Evolutionary conservation across 2,113 vertebrate genomes (phyloP).

Genomic region (Notechis scutatus): DNA sequence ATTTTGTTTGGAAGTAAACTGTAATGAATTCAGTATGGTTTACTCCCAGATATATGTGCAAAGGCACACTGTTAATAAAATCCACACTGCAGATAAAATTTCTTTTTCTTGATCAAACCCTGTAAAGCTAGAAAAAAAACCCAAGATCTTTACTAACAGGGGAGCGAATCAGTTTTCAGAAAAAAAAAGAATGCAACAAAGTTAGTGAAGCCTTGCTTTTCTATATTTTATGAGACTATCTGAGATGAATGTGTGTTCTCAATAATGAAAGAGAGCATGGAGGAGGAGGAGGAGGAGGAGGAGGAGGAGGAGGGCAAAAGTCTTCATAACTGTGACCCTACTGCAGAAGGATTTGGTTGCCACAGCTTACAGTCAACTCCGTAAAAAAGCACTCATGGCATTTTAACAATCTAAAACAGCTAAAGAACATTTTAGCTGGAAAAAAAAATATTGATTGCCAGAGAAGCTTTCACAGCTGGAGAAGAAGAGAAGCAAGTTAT

Average conservation of each 20-base stretch:
- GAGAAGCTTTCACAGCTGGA: neutral
- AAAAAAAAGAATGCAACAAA: neutral
- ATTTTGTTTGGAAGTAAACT: neutral
- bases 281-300: neutral
- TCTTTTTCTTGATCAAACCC: neutral
- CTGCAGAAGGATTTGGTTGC: neutral
- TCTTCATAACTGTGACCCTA: neutral
- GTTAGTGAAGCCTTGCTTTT: neutral
- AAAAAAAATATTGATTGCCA: slow-evolving; percentile 12
- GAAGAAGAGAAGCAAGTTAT: slow-evolving; percentile 18
- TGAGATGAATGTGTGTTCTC: neutral
- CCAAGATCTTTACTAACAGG: neutral
- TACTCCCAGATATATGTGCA: neutral
- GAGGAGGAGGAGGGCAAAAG: neutral
- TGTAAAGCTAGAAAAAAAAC: neutral
- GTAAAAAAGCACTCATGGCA: neutral
- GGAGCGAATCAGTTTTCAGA: neutral
- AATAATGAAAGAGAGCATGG: neutral
- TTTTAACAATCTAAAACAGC: neutral
- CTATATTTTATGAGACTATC: neutral
- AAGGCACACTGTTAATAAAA: neutral
- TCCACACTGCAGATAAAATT: neutral
- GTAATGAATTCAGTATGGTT: neutral
- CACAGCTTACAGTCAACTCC: slow-evolving; percentile 18
- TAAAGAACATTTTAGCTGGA: neutral